Conservation (phyloP, 2,113 vertebrate species). For the Sander vitreus region DNA sequence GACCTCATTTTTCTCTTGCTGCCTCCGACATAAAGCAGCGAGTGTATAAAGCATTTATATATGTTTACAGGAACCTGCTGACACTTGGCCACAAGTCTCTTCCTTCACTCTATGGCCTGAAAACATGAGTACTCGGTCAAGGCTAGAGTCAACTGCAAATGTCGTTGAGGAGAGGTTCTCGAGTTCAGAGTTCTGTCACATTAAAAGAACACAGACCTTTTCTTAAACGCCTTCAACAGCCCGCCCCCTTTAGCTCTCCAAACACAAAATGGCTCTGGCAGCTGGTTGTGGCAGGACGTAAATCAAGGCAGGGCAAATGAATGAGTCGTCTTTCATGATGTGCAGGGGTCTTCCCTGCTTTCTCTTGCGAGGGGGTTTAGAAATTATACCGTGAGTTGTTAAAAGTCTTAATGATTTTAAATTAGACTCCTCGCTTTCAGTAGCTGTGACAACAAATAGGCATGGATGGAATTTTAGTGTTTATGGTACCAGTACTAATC, state of each 20-base stretch:
- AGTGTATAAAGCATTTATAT: conserved; percentile 66
- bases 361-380: conserved; percentile 40
- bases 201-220: conserved; percentile 76
- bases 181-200: conserved; percentile 73
- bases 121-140: conserved; percentile 54
- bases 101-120: conserved; percentile 42
- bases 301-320: conserved; percentile 71
- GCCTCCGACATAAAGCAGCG: conserved; percentile 62
- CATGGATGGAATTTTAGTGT: not conserved
- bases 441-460: not conserved
- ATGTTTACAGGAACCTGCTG: conserved; percentile 76
- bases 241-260: conserved; percentile 56
- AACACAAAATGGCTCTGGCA: conserved; percentile 81
- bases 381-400: conserved; percentile 44
- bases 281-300: conserved; percentile 76
- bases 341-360: conserved; percentile 52
- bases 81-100: conserved; percentile 66
- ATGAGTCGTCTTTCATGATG: conserved; percentile 75
- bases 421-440: conserved; percentile 35
- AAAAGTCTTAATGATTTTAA: conserved; percentile 47
- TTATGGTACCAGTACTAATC: not conserved
- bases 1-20: conserved; percentile 63
- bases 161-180: conserved; percentile 45
- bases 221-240: conserved; percentile 65
- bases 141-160: conserved; percentile 43